Conservation (phyloP, 2,113 vertebrate species). For the Embiotoca jacksoni region DNA sequence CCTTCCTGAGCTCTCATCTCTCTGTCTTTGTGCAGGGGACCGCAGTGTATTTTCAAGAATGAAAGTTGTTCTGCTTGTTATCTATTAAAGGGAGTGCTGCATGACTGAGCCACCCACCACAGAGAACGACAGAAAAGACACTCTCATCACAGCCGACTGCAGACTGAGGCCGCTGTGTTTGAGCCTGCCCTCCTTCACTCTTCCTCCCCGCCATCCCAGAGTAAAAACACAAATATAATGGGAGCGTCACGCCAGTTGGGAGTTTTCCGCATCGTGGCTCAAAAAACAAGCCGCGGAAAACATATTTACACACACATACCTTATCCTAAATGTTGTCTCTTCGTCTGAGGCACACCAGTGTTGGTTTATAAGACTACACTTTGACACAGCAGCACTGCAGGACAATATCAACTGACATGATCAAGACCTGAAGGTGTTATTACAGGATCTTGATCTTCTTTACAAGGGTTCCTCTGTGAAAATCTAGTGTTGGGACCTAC, state of each 20-base stretch:
- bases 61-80: constrained; percentile 54
- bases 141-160: constrained; percentile 30
- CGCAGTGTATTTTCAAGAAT: constrained; percentile 41
- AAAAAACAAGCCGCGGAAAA: not conserved
- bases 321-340: not conserved
- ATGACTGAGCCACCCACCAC: constrained; percentile 63
- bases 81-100: constrained; percentile 52
- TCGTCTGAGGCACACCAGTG: not conserved
- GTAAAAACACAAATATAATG: constrained; percentile 16
- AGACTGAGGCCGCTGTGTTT: constrained; percentile 24
- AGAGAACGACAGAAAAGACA: constrained; percentile 46
- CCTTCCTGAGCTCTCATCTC: not conserved
- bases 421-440: not conserved
- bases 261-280: not conserved
- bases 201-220: constrained; percentile 19
- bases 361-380: not conserved
- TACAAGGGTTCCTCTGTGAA: too few species aligned
- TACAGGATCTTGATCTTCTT: not conserved
- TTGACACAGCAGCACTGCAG: too few species aligned
- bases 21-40: constrained; percentile 30
- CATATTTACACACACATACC: not conserved
- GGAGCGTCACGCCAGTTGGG: not conserved
- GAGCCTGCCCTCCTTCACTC: constrained; percentile 15
- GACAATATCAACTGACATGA: too few species aligned
- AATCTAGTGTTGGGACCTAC: too few species aligned